Evolutionary conservation across 2,113 vertebrate genomes (phyloP).

Genomic region (Chaetura pelagica): DNA sequence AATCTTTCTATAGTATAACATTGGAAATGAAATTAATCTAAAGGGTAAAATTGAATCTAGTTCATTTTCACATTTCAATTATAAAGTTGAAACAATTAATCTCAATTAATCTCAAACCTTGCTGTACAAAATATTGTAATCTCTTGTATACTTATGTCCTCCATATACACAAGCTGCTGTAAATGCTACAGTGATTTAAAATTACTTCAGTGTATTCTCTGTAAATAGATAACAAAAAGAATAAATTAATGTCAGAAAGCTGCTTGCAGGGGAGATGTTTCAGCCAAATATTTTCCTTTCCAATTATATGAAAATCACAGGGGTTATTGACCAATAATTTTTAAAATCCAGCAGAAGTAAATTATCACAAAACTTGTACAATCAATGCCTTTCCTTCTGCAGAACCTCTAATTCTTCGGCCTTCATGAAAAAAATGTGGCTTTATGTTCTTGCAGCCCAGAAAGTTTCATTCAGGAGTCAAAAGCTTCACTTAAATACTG

Average conservation of each 20-base stretch:
- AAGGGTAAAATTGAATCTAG: background rate
- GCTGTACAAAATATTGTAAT: background rate
- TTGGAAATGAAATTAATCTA: background rate
- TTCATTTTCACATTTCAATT: background rate
- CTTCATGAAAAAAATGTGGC: too few relatives aligned
- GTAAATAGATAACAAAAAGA: background rate
- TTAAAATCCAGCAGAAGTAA: background rate
- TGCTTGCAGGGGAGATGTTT: background rate
- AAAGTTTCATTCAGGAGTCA: too few relatives aligned
- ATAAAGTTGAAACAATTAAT: background rate
- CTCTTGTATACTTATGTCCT: background rate
- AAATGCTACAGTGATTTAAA: background rate
- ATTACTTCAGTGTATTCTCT: background rate
- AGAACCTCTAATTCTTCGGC: too few relatives aligned
- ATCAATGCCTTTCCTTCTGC: too few relatives aligned
- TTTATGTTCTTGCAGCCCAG: too few relatives aligned
- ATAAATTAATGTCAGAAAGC: background rate
- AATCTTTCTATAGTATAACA: background rate
- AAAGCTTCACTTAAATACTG: too few relatives aligned
- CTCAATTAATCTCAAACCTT: background rate
- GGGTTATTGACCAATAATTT: background rate
- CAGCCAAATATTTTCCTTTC: background rate
- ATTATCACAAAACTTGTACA: background rate
- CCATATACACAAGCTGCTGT: background rate
- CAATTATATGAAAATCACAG: background rate